Evolutionary conservation across 2,888 invertebrate species (phyloP), one percentile per base, ranked within the genome.

Genomic region (Pediacus dermestoides): DNA sequence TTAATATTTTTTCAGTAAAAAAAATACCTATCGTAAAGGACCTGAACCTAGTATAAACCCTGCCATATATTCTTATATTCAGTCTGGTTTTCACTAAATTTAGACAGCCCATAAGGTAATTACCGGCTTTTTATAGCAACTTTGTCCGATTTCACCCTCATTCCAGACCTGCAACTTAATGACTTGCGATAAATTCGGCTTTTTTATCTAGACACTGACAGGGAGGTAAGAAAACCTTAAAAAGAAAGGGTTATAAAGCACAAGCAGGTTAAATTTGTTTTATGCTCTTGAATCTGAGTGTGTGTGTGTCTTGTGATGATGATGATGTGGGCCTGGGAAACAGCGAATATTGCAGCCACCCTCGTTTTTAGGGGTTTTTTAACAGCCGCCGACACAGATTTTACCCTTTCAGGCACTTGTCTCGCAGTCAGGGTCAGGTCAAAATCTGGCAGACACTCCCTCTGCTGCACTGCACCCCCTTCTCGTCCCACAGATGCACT

Each of bases 401-500:
- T 60, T 45, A 60, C 61, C 63, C 61, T 59, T 62, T 57, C 47
- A 55, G 50, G 49, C 63, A 63, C 63, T 63, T 63, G 63, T 63
- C 60, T 61, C 59, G 54, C 58, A 52, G 52, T 56, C 60, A 60
- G 60, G 59, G 58, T 60, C 60, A 59, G 56, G 57, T 53, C 52
- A 42, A 46, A 53, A 57, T 58, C 56, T 52, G 53, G 51, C 57
- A 58, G 58, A 60, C 61, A 52, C 48, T 38, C 48, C 46, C 54
- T 47, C n/a, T n/a, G n/a, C n/a, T n/a, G n/a, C 48, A 42, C 37
- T 11, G 30, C 46, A 48, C 54, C 34, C 46, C 42, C 47, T 40
- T 32, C 16, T 22, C 42, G 34, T 32, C 37, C 45, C 49, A 26
- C 36, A 47, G 35, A 42, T 37, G 30, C 42, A 46, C 39, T 46